These are phyloP conservation scores for Nowickia ferox DNA, from an alignment of 2,888 invertebrate species.

Conservation along the genomic window DNA sequence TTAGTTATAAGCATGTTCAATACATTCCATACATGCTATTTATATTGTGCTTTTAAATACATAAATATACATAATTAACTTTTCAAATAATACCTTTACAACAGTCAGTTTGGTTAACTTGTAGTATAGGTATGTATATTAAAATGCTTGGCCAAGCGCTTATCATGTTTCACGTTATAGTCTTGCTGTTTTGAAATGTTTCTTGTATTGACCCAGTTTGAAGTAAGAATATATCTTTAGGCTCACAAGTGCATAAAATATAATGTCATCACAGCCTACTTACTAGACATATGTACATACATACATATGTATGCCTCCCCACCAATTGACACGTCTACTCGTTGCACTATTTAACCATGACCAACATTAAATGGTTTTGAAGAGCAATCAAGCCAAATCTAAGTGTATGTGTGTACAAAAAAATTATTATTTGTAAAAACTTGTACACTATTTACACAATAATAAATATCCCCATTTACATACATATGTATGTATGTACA, in stretches of 20 bases:
- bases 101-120: no score
- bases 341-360: slow-evolving; percentile 61
- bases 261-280: slow-evolving; percentile 33
- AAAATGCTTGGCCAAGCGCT: no score
- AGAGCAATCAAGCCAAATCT: slow-evolving; percentile 43
- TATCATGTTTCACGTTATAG: no score
- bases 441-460: neutral
- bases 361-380: slow-evolving; percentile 61
- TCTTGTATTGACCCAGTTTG: slow-evolving; percentile 26
- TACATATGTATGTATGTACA: neutral
- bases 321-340: neutral
- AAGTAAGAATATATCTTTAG: slow-evolving; percentile 28
- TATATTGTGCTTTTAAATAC: neutral
- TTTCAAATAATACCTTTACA: no score
- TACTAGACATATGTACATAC: neutral
- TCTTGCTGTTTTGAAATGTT: no score
- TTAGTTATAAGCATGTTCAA: no score
- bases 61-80: no score
- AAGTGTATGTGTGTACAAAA: slow-evolving; percentile 9
- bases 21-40: neutral
- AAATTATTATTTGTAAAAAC: slow-evolving; percentile 11
- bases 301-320: neutral
- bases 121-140: no score
- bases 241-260: neutral
- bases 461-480: no score